Evolutionary conservation across 2,888 invertebrate species (phyloP), one percentile per base, ranked within the genome.

Genomic region (Sphaerophoria taeniata): DNA sequence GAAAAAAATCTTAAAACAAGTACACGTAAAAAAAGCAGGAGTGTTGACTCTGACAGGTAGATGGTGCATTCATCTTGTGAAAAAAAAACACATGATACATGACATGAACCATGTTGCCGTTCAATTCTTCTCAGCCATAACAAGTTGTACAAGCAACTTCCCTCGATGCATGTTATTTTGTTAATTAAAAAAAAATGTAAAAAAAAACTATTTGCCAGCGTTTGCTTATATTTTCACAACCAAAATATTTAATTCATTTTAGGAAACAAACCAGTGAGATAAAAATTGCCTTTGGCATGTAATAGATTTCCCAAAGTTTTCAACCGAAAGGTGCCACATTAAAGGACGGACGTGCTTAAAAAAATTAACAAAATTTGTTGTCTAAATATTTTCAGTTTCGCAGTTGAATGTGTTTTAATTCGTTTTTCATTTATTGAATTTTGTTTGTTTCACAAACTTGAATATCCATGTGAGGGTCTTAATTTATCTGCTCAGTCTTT

Each of bases 161-260:
- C n/a, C n/a, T n/a, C n/a, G n/a, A n/a, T n/a, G n/a, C n/a, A n/a
- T n/a, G n/a, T n/a, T n/a, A n/a, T n/a, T n/a, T n/a, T n/a, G n/a
- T n/a, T n/a, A n/a, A n/a, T n/a, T n/a, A n/a, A n/a, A n/a, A n/a
- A n/a, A n/a, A n/a, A n/a, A n/a, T n/a, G n/a, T n/a, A n/a, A n/a
- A n/a, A n/a, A n/a, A n/a, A n/a, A n/a, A n/a, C n/a, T n/a, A n/a
- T 49, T 71, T 71, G n/a, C 43, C 58, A 76, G 58, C 65, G 55
- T 69, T 82, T 77, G 72, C 73, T 82, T 77, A 75, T 76, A 71
- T 69, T 72, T 80, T 85, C 75, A 85, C 84, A 85, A 85, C 84
- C 84, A 43, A 85, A 80, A 85, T 76, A 69, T 72, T 80, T 45
- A 71, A 79, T 60, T 55, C 60, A 74, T 63, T 34, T 49, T 72